phyloP scores from a whole-genome alignment of 2,888 invertebrate species.

The Scaptomyza caliginosa region DNA sequence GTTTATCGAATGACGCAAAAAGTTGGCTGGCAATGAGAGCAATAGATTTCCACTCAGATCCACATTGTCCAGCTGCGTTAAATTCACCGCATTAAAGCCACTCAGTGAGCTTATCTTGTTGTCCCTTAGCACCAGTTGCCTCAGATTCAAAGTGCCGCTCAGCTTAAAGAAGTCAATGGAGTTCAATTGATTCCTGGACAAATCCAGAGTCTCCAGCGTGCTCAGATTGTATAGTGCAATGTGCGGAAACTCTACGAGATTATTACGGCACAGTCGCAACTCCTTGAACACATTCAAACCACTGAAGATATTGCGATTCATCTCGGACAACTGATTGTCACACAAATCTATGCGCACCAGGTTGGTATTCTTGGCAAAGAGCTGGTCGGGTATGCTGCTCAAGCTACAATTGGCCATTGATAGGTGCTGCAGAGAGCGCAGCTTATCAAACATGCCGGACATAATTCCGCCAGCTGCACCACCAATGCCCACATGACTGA shows the following conservation, averaged over 20 bases:
- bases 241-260: constrained; percentile 91
- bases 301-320: constrained; percentile 90
- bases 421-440: constrained; percentile 89
- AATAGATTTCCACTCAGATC: constrained; percentile 91
- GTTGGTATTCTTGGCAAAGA: constrained; percentile 91
- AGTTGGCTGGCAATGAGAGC: constrained; percentile 91
- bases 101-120: constrained; percentile 90
- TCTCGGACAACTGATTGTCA: constrained; percentile 87
- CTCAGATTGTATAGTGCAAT: constrained; percentile 90
- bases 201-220: constrained; percentile 89
- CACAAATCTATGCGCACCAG: constrained; percentile 90
- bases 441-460: constrained; percentile 89
- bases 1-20: constrained; percentile 89
- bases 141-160: constrained; percentile 89
- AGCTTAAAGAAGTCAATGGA: constrained; percentile 91
- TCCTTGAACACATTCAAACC: constrained; percentile 91
- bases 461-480: constrained; percentile 80
- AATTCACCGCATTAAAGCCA: constrained; percentile 90
- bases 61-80: constrained; percentile 89
- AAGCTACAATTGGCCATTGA: constrained; percentile 89
- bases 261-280: constrained; percentile 89
- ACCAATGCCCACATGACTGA: constrained; percentile 85
- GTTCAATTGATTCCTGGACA: constrained; percentile 88
- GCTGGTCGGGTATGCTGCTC: constrained; percentile 87
- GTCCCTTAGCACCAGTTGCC: constrained; percentile 89